These are phyloP conservation scores for Erpornis zantholeuca DNA, from an alignment of 2,113 vertebrate genomes.

Conservation along the genomic window DNA sequence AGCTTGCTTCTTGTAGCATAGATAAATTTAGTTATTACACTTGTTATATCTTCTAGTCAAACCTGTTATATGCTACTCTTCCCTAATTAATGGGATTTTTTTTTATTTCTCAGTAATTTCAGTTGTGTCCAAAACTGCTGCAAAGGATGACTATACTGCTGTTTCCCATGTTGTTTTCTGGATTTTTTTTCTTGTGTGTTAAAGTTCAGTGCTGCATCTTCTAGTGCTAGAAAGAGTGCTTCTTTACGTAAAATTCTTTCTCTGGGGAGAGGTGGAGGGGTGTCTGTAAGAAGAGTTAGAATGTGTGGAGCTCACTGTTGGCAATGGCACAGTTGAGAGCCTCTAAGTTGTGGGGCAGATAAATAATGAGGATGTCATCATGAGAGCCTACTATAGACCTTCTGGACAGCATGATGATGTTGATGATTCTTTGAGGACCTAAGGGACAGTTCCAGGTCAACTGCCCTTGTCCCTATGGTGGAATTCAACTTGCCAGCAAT, in stretches of 20 bases:
- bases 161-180: background rate
- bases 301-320: background rate
- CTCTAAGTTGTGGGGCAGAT: background rate
- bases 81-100: background rate
- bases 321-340: background rate
- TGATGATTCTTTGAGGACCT: background rate
- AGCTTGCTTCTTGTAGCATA: background rate
- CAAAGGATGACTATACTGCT: background rate
- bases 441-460: background rate
- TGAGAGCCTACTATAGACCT: background rate
- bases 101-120: background rate
- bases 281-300: background rate
- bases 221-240: background rate
- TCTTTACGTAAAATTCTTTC: background rate
- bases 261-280: background rate
- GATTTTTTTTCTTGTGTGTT: accelerated
- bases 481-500: background rate
- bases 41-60: background rate
- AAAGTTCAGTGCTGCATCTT: background rate
- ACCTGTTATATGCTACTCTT: background rate
- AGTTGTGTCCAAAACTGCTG: background rate
- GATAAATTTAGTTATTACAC: background rate
- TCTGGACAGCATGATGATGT: background rate
- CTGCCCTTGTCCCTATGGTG: background rate
- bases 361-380: background rate